phyloP scores from a whole-genome alignment of 23 tunicate genomes.

The Corella eumyota region DNA sequence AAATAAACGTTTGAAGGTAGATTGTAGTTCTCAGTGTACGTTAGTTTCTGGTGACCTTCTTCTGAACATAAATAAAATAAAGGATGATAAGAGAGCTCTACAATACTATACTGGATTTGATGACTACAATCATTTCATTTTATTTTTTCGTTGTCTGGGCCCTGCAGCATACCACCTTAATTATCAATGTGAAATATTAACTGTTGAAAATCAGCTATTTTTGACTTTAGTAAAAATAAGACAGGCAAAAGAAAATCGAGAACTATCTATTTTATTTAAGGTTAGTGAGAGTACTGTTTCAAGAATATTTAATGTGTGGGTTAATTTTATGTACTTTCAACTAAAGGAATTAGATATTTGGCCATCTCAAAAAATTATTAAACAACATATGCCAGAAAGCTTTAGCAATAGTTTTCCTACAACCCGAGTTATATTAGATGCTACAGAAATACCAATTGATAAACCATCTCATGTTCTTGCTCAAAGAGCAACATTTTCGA shows the following conservation, averaged over 20 bases:
- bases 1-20: no score
- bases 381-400: constrained; percentile 1
- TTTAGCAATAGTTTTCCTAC: neutral
- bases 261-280: neutral
- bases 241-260: constrained; percentile 2
- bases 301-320: neutral
- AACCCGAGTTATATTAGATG: constrained; percentile 4
- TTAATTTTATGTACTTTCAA: constrained; percentile 4
- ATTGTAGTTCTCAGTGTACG: no score
- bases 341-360: constrained; percentile 1
- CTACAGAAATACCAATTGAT: constrained; percentile 4
- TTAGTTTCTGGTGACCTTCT: no score
- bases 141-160: neutral
- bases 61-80: neutral
- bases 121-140: constrained; percentile 3
- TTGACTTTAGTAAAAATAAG: constrained; percentile 1
- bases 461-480: constrained; percentile 2
- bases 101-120: constrained; percentile 9
- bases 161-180: neutral
- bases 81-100: neutral
- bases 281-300: neutral
- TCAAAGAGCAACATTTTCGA: constrained; percentile 4
- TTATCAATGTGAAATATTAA: neutral
- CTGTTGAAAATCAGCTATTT: neutral
- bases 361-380: neutral